Conservation (phyloP, 2,797 vertebrate genomes). For the Sebastes minor region DNA sequence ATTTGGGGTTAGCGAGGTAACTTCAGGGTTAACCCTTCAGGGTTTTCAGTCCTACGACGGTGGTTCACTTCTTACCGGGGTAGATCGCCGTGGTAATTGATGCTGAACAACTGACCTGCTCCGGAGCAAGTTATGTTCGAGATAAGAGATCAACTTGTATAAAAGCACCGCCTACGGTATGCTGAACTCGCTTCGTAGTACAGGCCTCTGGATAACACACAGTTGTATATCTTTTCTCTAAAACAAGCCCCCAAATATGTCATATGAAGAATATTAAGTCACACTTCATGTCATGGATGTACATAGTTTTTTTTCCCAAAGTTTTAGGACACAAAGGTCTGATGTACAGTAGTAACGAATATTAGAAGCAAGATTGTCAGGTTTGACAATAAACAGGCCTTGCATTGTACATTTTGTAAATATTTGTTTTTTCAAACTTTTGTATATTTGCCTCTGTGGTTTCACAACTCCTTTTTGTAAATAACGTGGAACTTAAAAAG, state of each 20-base stretch:
- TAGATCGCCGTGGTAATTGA: too few species aligned
- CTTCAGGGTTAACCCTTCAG: too few species aligned
- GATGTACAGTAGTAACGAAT: background rate
- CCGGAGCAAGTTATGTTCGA: too few species aligned
- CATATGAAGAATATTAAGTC: background rate
- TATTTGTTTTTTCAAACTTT: conserved; percentile 53
- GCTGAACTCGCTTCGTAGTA: too few species aligned
- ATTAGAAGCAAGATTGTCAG: background rate
- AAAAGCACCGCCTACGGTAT: too few species aligned
- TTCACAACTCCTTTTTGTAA: conserved; percentile 36
- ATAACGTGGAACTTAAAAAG: conserved; percentile 26
- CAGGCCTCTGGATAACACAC: background rate
- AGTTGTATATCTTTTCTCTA: background rate
- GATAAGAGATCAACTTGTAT: too few species aligned
- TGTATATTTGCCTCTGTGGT: conserved; percentile 49
- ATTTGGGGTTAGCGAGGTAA: too few species aligned
- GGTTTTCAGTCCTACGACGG: too few species aligned
- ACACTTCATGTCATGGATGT: background rate
- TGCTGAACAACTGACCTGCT: too few species aligned
- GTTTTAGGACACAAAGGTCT: background rate
- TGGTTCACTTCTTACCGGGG: too few species aligned
- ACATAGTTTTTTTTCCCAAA: background rate
- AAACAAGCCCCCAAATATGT: background rate
- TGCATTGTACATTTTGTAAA: conserved; percentile 36
- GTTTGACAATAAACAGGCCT: background rate